These are phyloP conservation scores for Axis porcinus DNA, from an alignment of 2,113 vertebrate genomes.

Conservation along the genomic window DNA sequence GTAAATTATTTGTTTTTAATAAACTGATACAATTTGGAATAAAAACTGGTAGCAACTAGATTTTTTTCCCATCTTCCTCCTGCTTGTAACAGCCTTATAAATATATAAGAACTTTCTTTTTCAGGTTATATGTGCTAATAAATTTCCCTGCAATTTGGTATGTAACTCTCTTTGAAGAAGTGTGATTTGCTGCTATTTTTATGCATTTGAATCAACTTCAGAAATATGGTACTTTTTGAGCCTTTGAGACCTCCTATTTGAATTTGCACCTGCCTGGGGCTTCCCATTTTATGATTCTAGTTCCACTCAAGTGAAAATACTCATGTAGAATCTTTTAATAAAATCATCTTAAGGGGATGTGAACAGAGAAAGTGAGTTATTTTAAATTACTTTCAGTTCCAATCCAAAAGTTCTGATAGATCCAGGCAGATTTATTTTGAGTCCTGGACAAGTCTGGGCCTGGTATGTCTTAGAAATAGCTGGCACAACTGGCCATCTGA, in stretches of 20 bases:
- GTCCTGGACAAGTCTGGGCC: background rate
- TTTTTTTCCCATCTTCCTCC: background rate
- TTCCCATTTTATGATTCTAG: background rate
- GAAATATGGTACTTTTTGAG: background rate
- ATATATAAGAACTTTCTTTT: background rate
- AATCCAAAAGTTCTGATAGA: background rate
- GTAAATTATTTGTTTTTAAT: background rate
- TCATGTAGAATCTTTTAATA: background rate
- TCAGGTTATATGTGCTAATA: background rate
- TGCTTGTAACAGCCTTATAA: background rate
- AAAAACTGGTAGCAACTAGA: background rate
- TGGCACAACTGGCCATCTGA: background rate
- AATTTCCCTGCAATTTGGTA: background rate
- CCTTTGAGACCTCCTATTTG: background rate
- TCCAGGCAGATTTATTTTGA: background rate
- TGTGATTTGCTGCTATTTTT: background rate
- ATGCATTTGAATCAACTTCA: background rate
- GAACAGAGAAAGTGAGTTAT: background rate
- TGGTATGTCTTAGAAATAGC: background rate
- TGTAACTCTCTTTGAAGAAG: background rate
- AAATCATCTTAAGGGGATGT: background rate
- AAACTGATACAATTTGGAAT: background rate
- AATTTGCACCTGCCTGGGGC: background rate
- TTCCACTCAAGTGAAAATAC: background rate
- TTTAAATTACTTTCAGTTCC: background rate